Evolutionary conservation across 2,888 invertebrate species (phyloP).

Genomic region (Plagiodera versicolora): DNA sequence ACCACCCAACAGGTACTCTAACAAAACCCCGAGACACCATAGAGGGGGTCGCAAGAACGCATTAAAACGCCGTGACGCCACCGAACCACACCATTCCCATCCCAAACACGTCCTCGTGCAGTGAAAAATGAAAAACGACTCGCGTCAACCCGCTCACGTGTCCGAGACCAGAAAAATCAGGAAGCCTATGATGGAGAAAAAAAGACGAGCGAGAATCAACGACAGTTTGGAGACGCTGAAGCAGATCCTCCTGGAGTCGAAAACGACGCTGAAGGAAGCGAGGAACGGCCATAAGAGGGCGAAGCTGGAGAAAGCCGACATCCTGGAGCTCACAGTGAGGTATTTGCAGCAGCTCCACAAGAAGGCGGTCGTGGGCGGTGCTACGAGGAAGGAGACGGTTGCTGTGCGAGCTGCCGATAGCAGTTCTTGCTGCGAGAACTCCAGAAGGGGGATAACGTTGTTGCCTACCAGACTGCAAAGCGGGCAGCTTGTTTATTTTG

Average conservation of each 20-base stretch:
- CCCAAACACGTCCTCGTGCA: neutral
- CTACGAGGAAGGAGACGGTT: conserved; percentile 25
- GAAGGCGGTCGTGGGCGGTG: conserved; percentile 31
- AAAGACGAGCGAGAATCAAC: conserved; percentile 59
- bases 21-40: conserved; percentile 11
- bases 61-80: conserved; percentile 19
- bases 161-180: conserved; percentile 55
- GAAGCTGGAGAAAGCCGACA: conserved; percentile 68
- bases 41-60: conserved; percentile 21
- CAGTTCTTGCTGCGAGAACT: conserved; percentile 35
- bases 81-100: conserved; percentile 17
- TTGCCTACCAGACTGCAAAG: conserved; percentile 52
- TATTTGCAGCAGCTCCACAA: conserved; percentile 60
- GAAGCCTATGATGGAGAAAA: conserved; percentile 61
- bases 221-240: conserved; percentile 59
- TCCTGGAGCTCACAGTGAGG: conserved; percentile 64
- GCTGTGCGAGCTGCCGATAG: conserved; percentile 41
- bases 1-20: conserved; percentile 24
- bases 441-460: conserved; percentile 44
- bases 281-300: conserved; percentile 54
- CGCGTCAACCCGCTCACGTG: conserved; percentile 31
- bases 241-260: conserved; percentile 55
- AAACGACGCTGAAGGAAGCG: conserved; percentile 45
- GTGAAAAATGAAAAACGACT: conserved; percentile 9
- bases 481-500: conserved; percentile 53